Base-by-base conservation (phyloP, 2,113 vertebrate genomes). In the Gallinago jamesoni region DNA sequence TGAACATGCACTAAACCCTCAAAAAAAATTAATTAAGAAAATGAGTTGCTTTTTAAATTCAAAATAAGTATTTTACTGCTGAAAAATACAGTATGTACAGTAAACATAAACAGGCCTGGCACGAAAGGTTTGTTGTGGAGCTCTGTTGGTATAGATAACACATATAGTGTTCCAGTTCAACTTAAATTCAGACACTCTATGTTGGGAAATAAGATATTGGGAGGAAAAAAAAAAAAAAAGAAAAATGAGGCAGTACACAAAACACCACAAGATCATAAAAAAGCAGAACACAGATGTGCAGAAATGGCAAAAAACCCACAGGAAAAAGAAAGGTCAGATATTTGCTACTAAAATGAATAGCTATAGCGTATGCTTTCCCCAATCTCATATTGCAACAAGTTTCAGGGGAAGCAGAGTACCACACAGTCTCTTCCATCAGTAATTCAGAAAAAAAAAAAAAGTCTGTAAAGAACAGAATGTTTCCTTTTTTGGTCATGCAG, bases 1-100 rank as follows among this genome's bases (percentile, higher is more conserved):
- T 80, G 85, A 97, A 67, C 82, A 77, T 39, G 66, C 64, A 95
- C 90, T 95, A 97, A 92, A 90, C 16, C 24, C 86, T 93, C 74
- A 86, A 94, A 92, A 95, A 94, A 95, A 93, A 83, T 94, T 97
- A 97, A 96, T 96, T 93, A 97, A 94, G 90, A 91, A 93, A 95
- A 95, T 83, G 30, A 90, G 53, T 9, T 82, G 67, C 60, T 37
- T 66, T 81, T 84, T 64, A 77, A 48, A 76, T 30, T 88, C 50
- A 39, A 77, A 95, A 56, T 55, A 90, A 94, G 35, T 78, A 55
- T 89, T 96, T 72, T 90, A 35, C 64, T 89, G 39, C 67, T 91
- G 74, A 89, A 96, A 90, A 95, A 78, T 69, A 64, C 37, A 53
- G 39, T 67, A 56, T 7, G 8, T 77, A 89, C 17, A n/a, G 59